These are phyloP conservation scores for Condylura cristata DNA, from an alignment of 2,113 vertebrate species.

Conservation along the genomic window DNA sequence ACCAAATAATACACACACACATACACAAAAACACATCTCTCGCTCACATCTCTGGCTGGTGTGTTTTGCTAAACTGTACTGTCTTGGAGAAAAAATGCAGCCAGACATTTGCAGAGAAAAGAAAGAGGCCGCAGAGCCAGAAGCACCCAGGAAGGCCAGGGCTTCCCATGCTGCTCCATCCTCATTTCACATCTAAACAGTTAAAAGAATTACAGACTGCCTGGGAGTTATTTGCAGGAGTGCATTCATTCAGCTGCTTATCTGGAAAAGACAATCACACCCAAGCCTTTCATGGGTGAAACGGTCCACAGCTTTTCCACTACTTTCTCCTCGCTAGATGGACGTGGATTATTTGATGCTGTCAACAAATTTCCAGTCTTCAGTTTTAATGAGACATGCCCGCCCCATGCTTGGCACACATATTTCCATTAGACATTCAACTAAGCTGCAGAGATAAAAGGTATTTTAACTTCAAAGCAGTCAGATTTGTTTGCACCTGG, in stretches of 20 bases:
- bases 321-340: slow-evolving; percentile 63
- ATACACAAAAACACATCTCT: too few species aligned
- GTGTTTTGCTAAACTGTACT: too few species aligned
- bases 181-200: background rate
- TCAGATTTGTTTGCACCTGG: background rate
- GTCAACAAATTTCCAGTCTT: slow-evolving; percentile 44
- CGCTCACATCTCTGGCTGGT: too few species aligned
- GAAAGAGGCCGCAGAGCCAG: accelerated
- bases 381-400: slow-evolving; percentile 69
- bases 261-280: background rate
- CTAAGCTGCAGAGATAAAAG: slow-evolving; percentile 79
- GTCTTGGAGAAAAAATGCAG: too few species aligned
- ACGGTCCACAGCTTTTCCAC: background rate
- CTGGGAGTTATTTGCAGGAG: background rate
- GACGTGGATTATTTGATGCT: slow-evolving; percentile 2
- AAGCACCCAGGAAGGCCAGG: background rate
- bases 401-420: slow-evolving; percentile 50
- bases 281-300: background rate
- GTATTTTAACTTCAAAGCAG: slow-evolving; percentile 76
- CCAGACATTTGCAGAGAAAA: too few species aligned
- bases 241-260: background rate
- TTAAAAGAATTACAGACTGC: background rate
- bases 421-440: slow-evolving; percentile 71
- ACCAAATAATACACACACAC: too few species aligned
- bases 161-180: background rate